Percentiles rank a stretch among this genome's conserved stretches.
Conservation (phyloP, 2,113 vertebrate species). For the Seriola dumerili region DNA sequence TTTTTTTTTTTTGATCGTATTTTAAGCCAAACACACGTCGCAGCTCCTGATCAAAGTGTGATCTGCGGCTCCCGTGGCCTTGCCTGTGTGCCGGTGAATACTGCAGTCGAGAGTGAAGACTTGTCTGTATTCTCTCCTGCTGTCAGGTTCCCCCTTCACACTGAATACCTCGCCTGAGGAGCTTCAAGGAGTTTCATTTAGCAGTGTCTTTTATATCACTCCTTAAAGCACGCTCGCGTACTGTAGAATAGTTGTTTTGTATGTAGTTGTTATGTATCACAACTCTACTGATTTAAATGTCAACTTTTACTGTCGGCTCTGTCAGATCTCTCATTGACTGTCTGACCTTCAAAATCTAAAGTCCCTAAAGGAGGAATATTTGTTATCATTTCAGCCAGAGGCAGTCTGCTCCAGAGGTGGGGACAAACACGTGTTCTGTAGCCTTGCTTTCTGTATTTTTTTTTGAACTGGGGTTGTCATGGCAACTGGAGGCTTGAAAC, state of each 20-base stretch:
- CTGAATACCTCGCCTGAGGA: background rate
- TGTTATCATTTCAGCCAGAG: conserved; percentile 11
- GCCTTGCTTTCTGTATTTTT: conserved; percentile 35
- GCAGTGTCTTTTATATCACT: background rate
- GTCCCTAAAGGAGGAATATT: background rate
- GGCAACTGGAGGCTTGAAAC: conserved; percentile 31
- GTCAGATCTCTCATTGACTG: background rate
- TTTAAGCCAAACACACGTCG: background rate
- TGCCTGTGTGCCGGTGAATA: conserved; percentile 11
- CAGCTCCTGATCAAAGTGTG: background rate
- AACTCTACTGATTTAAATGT: background rate
- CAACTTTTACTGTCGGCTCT: background rate
- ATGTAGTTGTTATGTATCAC: background rate
- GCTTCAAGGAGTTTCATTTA: background rate
- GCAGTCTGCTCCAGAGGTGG: conserved; percentile 15
- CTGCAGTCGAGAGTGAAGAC: background rate
- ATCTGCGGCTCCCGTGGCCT: background rate
- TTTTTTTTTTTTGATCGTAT: background rate
- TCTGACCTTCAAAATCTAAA: background rate
- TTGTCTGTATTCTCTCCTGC: conserved; percentile 3
- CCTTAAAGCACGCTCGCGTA: background rate
- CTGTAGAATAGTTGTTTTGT: background rate
- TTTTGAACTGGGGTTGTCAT: conserved; percentile 49
- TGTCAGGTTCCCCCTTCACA: background rate
- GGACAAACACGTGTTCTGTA: conserved; percentile 16